Conservation (phyloP, 2,888 invertebrate species). For the Catocala fraxini region DNA sequence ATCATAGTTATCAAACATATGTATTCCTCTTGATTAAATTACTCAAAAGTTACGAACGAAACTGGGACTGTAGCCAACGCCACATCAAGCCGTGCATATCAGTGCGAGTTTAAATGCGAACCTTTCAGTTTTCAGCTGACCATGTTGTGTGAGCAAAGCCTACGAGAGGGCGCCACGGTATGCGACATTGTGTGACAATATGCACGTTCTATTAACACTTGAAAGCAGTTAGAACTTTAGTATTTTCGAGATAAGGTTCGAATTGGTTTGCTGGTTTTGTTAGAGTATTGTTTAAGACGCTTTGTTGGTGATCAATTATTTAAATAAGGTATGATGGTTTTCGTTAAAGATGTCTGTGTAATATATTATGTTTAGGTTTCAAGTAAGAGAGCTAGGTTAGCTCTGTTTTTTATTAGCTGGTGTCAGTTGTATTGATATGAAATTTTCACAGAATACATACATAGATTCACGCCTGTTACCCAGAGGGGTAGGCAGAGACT, state of each 20-base stretch:
- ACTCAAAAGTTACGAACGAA: not conserved
- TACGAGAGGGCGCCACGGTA: conserved; percentile 65
- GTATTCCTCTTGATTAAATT: not conserved
- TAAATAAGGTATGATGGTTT: too few relatives aligned
- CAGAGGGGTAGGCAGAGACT: too few relatives aligned
- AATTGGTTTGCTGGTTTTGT: not conserved
- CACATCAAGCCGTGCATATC: conserved; percentile 12
- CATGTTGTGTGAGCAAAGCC: conserved; percentile 52
- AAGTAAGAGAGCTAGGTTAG: too few relatives aligned
- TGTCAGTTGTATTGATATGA: too few relatives aligned
- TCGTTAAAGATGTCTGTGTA: too few relatives aligned
- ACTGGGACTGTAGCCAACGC: conserved; percentile 8
- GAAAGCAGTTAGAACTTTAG: conserved; percentile 1
- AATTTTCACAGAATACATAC: too few relatives aligned
- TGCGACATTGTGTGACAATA: conserved; percentile 12
- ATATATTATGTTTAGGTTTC: too few relatives aligned
- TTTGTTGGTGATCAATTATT: too few relatives aligned
- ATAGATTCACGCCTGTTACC: too few relatives aligned
- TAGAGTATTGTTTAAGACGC: too few relatives aligned
- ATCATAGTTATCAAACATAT: too few relatives aligned
- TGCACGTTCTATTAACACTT: not conserved
- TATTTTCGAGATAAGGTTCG: not conserved
- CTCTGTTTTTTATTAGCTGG: too few relatives aligned
- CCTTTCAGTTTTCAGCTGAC: conserved; percentile 68
- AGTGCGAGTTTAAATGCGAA: conserved; percentile 47